These are phyloP conservation scores for Epizoanthus stellaris DNA, from an alignment of 92 coral and sea anemone species.

Conservation along the genomic window DNA sequence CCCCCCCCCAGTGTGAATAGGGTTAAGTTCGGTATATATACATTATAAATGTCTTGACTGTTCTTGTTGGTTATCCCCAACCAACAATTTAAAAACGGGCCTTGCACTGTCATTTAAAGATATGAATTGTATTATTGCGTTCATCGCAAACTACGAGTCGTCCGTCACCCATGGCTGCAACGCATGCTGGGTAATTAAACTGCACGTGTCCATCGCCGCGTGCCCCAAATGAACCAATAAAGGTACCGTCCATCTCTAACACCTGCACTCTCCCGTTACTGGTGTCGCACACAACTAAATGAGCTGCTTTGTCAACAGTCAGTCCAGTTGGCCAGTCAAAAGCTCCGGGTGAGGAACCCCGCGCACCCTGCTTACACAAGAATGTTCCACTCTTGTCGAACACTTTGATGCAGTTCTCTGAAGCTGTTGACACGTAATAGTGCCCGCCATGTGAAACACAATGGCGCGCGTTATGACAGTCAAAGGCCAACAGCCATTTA, in stretches of 20 bases:
- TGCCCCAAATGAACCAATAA: conserved; percentile 49
- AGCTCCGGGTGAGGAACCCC: conserved; percentile 50
- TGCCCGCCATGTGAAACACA: conserved; percentile 38
- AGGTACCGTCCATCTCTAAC: conserved; percentile 47
- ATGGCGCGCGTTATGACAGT: conserved; percentile 40
- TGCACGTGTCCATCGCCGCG: conserved; percentile 29
- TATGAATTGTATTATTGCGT: conserved; percentile 40
- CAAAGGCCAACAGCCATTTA: conserved; percentile 36
- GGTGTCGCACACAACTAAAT: conserved; percentile 58
- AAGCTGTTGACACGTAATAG: conserved; percentile 38
- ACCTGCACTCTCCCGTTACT: conserved; percentile 54
- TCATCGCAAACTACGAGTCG: conserved; percentile 54
- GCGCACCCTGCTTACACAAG: conserved; percentile 32
- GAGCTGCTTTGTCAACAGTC: conserved; percentile 54
- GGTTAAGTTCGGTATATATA: too few relatives aligned
- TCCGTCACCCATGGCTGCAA: conserved; percentile 54
- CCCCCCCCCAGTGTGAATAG: too few relatives aligned
- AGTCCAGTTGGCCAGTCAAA: conserved; percentile 54
- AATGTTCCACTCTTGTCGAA: conserved; percentile 40
- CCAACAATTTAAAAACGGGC: background rate
- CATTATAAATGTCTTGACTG: too few relatives aligned
- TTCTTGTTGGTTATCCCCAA: too few relatives aligned
- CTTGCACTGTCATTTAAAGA: conserved; percentile 23
- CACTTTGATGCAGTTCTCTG: conserved; percentile 50
- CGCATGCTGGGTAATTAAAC: conserved; percentile 50